These are phyloP conservation scores for Ornithoptera priamus DNA, from an alignment of 2,888 invertebrate genomes.

Conservation along the genomic window DNA sequence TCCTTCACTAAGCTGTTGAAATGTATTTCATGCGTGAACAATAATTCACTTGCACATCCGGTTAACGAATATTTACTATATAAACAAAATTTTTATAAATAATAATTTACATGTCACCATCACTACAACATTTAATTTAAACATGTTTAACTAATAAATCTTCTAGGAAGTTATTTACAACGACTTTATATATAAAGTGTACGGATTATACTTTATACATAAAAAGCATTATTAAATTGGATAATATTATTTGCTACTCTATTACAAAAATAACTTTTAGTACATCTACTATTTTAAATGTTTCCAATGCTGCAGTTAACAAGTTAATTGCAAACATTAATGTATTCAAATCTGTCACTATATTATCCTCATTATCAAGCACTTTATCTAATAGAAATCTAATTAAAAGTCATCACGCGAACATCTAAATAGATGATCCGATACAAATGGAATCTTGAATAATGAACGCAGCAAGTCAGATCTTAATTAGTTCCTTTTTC, in stretches of 20 bases:
- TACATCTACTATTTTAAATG: background rate
- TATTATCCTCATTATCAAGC: slow-evolving; percentile 6
- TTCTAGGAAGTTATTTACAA: no score
- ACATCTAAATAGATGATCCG: slow-evolving; percentile 20
- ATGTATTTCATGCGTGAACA: slow-evolving; percentile 28
- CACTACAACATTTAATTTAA: no score
- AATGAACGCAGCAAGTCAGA: slow-evolving; percentile 3
- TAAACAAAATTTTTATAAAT: background rate
- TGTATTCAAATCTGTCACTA: slow-evolving; percentile 1
- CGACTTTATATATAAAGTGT: no score
- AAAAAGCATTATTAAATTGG: no score
- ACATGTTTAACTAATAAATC: no score
- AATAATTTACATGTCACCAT: no score
- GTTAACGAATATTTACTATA: background rate
- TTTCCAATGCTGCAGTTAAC: background rate
- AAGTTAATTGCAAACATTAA: slow-evolving; percentile 1
- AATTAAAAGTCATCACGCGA: slow-evolving; percentile 27
- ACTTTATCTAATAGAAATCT: slow-evolving; percentile 16
- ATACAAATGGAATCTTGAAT: slow-evolving; percentile 10
- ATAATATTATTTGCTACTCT: no score
- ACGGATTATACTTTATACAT: no score
- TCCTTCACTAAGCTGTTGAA: slow-evolving; percentile 14
- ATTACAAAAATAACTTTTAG: background rate
- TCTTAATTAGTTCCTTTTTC: slow-evolving; percentile 21
- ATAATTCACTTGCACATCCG: slow-evolving; percentile 18